phyloP scores from a whole-genome alignment of 2,113 vertebrate species.

The Myiozetetes cayanensis region DNA sequence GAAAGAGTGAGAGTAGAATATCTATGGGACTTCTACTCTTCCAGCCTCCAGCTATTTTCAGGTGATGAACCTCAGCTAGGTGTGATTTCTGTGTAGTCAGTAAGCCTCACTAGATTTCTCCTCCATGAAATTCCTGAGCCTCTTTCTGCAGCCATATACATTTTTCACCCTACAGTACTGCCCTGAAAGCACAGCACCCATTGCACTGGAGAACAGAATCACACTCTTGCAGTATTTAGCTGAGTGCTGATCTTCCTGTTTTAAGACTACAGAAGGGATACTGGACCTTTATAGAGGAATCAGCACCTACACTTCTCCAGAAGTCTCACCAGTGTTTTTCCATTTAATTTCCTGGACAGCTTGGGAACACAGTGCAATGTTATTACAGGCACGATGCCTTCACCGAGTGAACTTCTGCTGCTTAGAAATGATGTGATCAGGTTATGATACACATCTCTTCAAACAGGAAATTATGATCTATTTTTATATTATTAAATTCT shows the following conservation, averaged over 20 bases:
- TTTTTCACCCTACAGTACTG: not conserved
- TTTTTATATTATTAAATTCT: conserved; percentile 52
- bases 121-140: not conserved
- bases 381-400: not conserved
- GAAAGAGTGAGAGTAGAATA: not conserved
- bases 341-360: conserved; percentile 52
- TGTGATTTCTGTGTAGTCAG: not conserved
- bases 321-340: not conserved
- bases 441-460: not conserved
- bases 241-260: not conserved
- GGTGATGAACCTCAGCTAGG: not conserved
- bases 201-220: not conserved
- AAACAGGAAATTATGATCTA: conserved; percentile 57
- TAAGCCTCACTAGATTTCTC: not conserved
- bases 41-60: not conserved
- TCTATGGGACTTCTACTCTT: not conserved
- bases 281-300: not conserved
- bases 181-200: not conserved
- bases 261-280: not conserved
- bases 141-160: not conserved
- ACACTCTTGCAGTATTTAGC: not conserved
- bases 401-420: not conserved
- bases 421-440: not conserved
- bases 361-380: not conserved
- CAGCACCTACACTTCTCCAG: not conserved